Percentiles rank a stretch among this genome's conserved stretches.
phyloP scores from a whole-genome alignment of 2,797 vertebrate genomes.

The Channa striata region DNA sequence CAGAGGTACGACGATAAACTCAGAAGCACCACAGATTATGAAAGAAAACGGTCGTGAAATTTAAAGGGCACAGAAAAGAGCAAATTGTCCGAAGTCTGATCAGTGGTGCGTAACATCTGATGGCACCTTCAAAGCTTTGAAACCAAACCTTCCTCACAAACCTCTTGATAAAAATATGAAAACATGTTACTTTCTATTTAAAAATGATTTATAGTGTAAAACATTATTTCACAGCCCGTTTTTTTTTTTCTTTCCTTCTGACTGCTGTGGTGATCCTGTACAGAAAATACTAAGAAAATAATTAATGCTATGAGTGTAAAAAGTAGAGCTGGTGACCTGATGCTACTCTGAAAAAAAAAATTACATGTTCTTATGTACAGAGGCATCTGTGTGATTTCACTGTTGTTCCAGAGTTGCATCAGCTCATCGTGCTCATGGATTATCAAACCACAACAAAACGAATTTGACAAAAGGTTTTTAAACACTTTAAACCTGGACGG shows the following conservation, averaged over 20 bases:
- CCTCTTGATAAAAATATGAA: slow-evolving; percentile 9
- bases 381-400: slow-evolving; percentile 34
- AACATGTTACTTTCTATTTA: neutral
- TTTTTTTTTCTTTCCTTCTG: slow-evolving; percentile 23
- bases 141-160: slow-evolving; percentile 23
- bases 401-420: slow-evolving; percentile 19
- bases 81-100: neutral
- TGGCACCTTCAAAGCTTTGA: slow-evolving; percentile 12
- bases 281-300: slow-evolving; percentile 18
- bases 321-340: slow-evolving; percentile 14
- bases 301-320: slow-evolving; percentile 54
- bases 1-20: slow-evolving; percentile 13
- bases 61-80: slow-evolving; percentile 13
- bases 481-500: neutral
- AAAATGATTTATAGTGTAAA: slow-evolving; percentile 41
- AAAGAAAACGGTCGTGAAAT: neutral
- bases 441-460: slow-evolving; percentile 3
- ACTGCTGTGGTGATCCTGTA: slow-evolving; percentile 32
- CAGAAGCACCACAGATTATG: slow-evolving; percentile 18
- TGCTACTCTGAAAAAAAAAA: slow-evolving; percentile 12
- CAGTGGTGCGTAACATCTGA: neutral
- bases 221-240: slow-evolving; percentile 20
- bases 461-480: neutral
- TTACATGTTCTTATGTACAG: slow-evolving; percentile 20
- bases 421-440: neutral